phyloP scores from a whole-genome alignment of 2,797 vertebrate species.

The Galaxias olidus region DNA sequence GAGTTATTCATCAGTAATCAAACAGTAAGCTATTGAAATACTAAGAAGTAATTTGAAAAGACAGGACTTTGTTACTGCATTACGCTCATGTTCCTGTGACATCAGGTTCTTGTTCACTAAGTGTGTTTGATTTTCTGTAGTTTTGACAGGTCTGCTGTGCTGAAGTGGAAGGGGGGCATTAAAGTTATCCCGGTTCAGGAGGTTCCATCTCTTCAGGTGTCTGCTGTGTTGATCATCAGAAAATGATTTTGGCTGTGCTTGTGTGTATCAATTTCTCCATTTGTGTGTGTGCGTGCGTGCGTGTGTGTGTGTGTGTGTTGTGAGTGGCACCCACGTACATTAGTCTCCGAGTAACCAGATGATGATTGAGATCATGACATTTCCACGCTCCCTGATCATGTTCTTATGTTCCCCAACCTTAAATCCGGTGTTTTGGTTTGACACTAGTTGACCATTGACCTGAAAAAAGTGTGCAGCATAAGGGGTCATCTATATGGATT shows the following conservation, averaged over 20 bases:
- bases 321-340: conserved; percentile 32
- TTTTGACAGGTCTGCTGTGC: conserved; percentile 32
- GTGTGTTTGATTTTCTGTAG: conserved; percentile 29
- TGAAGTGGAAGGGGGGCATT: conserved; percentile 21
- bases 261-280: background rate
- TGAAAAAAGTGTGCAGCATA: conserved; percentile 14
- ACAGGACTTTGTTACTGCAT: no score
- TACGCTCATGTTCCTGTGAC: conserved; percentile 8
- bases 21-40: no score
- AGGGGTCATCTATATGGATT: conserved; percentile 60
- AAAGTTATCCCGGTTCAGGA: conserved; percentile 13
- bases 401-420: conserved; percentile 47
- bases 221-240: conserved; percentile 16
- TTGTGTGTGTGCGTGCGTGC: conserved; percentile 12
- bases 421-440: conserved; percentile 38
- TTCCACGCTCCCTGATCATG: conserved; percentile 53
- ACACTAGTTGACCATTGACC: conserved; percentile 51
- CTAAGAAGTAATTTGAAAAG: no score
- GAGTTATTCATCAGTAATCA: no score
- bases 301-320: conserved; percentile 16
- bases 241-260: background rate
- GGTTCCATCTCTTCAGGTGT: conserved; percentile 43
- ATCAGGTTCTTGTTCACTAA: conserved; percentile 18
- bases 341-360: conserved; percentile 56
- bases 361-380: conserved; percentile 65